These are phyloP conservation scores for Lycia hirtaria DNA, from an alignment of 2,888 invertebrate genomes.

Conservation along the genomic window DNA sequence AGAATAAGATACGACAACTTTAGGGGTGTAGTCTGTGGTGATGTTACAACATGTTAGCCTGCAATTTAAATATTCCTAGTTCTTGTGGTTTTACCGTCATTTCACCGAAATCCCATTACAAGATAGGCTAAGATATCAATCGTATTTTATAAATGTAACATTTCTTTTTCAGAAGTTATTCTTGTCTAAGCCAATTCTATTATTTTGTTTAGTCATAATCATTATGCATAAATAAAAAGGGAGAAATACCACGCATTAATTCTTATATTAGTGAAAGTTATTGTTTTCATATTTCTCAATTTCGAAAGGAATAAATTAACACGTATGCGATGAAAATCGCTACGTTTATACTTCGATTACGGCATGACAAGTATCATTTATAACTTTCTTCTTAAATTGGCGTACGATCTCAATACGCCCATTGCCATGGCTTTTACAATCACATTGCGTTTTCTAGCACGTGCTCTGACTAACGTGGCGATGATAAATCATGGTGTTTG, in stretches of 20 bases:
- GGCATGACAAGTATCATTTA: constrained; percentile 4
- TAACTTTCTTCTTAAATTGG: constrained; percentile 16
- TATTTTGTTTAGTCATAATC: too few relatives aligned
- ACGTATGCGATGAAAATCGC: neutral
- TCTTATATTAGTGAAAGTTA: neutral
- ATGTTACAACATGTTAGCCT: too few relatives aligned
- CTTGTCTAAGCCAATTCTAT: too few relatives aligned
- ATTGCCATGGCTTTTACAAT: neutral
- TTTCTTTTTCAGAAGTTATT: too few relatives aligned
- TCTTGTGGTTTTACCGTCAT: too few relatives aligned
- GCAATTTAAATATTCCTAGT: too few relatives aligned
- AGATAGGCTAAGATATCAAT: too few relatives aligned
- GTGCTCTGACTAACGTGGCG: constrained; percentile 3
- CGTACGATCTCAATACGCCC: constrained; percentile 4
- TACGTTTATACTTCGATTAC: neutral
- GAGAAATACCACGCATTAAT: neutral
- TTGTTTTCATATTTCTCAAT: neutral
- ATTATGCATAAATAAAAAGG: neutral
- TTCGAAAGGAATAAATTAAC: too few relatives aligned
- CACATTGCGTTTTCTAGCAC: constrained; percentile 7
- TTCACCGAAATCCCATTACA: too few relatives aligned
- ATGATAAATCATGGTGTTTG: constrained; percentile 12
- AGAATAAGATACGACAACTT: too few relatives aligned
- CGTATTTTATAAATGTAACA: too few relatives aligned
- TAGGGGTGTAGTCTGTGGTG: too few relatives aligned